Base-by-base conservation (phyloP, 2,888 invertebrate species). In the Lycophotia porphyrea region DNA sequence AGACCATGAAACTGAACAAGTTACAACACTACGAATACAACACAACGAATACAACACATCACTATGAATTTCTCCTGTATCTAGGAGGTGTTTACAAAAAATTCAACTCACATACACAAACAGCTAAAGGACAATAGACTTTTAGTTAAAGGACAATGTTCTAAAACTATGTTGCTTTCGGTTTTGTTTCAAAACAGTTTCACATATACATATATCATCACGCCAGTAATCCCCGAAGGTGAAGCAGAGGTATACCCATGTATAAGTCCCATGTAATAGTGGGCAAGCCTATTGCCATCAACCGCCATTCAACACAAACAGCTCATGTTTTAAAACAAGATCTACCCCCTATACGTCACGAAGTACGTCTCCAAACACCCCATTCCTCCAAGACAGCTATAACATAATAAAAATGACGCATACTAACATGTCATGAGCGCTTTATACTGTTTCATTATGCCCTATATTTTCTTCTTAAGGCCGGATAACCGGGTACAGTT, bases 391-490 rank as follows among this genome's bases (percentile, higher is more conserved):
- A 70, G 64, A 52, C 47, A 61, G 21, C 21, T 55, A 74, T 75
- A 72, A 63, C n/a, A 61, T 65, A 58, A 73, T 77, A 81, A 77
- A 80, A 81, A 75, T 74, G 65, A 71, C 63, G 13, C 60, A 74
- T 63, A 39, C 66, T 74, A 66, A 61, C 42, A 63, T 66, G 36
- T 27, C 73, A 87, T 67, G 74, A 49, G 61, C 60, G 42, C 69
- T 84, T 84, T 84, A 84, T 85, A 70, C 79, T 39, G 63, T 82
- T 84, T 73, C 77, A 80, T 86, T 81, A 80, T 64, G 68, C 68
- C 66, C 63, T 78, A 84, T 84, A 80, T 76, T 76, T 79, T 82
- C 70, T 70, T 80, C 82, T 84, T 85, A 88, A 80, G 73, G 76
- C 78, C 27, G 76, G 71, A 69, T 78, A 34, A 34, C 34, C 21